Conservation (phyloP, 2,797 vertebrate genomes). For the Pristis pectinata region DNA sequence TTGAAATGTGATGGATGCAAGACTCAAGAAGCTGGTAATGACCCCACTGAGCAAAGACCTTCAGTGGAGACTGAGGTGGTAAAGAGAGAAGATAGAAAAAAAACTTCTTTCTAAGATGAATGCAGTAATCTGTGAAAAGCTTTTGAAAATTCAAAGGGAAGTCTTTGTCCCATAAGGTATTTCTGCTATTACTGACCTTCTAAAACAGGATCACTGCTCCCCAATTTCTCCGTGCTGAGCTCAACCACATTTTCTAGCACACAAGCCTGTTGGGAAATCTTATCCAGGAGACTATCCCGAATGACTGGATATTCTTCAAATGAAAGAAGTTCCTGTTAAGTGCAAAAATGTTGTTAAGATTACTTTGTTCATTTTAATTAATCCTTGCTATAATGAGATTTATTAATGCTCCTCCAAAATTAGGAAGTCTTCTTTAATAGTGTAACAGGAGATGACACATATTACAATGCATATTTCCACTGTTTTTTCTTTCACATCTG, state of each 20-base stretch:
- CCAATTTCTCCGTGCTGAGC: slow-evolving; percentile 75
- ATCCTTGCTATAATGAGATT: too few relatives aligned
- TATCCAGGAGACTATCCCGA: slow-evolving; percentile 70
- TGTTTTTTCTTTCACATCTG: neutral
- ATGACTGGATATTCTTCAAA: slow-evolving; percentile 66
- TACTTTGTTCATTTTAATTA: neutral
- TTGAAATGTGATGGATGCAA: neutral
- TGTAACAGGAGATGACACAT: neutral
- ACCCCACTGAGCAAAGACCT: neutral
- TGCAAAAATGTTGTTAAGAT: neutral
- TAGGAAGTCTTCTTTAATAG: neutral
- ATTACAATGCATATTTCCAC: neutral
- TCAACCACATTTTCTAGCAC: slow-evolving; percentile 77
- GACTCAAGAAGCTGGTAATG: neutral
- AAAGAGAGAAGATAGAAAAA: neutral
- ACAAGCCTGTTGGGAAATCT: slow-evolving; percentile 72
- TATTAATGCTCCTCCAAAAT: neutral
- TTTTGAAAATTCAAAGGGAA: too few relatives aligned
- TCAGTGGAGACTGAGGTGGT: too few relatives aligned
- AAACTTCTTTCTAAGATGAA: neutral
- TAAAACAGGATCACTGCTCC: slow-evolving; percentile 64
- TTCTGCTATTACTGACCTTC: slow-evolving; percentile 64
- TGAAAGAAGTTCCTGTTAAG: slow-evolving; percentile 67
- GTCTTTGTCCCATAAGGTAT: too few relatives aligned
- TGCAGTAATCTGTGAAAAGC: neutral